Conservation (phyloP, 2,888 invertebrate genomes). For the Craniophora ligustri region DNA sequence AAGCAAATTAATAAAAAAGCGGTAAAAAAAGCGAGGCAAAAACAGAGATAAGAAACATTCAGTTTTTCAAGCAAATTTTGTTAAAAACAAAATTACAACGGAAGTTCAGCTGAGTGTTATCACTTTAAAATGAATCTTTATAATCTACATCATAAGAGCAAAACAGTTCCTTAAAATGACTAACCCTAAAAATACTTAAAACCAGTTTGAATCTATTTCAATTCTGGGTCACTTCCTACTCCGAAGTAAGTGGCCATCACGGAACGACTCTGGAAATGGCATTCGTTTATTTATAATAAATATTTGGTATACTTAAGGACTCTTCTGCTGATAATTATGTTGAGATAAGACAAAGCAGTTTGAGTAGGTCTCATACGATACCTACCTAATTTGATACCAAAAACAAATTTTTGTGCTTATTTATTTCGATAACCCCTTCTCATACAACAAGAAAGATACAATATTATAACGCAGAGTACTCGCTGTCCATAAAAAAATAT, state of each 20-base stretch:
- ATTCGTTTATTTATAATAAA: conserved; percentile 17
- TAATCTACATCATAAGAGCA: neutral
- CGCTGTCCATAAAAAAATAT: neutral
- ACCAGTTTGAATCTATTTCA: conserved; percentile 57
- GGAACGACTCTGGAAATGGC: conserved; percentile 30
- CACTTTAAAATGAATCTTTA: too few species aligned
- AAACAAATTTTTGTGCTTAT: too few species aligned
- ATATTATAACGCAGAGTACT: neutral
- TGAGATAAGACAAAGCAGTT: too few species aligned
- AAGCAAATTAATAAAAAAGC: too few species aligned
- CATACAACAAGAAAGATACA: neutral
- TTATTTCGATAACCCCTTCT: neutral
- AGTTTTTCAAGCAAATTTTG: too few species aligned
- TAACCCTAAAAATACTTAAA: conserved; percentile 21
- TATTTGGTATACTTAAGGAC: conserved; percentile 7
- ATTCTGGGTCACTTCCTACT: conserved; percentile 73
- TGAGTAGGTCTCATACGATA: too few species aligned
- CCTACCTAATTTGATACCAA: too few species aligned
- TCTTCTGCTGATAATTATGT: too few species aligned
- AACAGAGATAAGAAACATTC: too few species aligned
- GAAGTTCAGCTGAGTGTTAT: too few species aligned
- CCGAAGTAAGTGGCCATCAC: conserved; percentile 56
- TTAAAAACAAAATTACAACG: too few species aligned
- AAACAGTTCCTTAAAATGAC: conserved; percentile 9
- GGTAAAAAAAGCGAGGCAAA: too few species aligned